Evolutionary conservation across 2,797 vertebrate genomes (phyloP), one percentile per base, ranked within the genome.

Genomic region (Choloepus didactylus): DNA sequence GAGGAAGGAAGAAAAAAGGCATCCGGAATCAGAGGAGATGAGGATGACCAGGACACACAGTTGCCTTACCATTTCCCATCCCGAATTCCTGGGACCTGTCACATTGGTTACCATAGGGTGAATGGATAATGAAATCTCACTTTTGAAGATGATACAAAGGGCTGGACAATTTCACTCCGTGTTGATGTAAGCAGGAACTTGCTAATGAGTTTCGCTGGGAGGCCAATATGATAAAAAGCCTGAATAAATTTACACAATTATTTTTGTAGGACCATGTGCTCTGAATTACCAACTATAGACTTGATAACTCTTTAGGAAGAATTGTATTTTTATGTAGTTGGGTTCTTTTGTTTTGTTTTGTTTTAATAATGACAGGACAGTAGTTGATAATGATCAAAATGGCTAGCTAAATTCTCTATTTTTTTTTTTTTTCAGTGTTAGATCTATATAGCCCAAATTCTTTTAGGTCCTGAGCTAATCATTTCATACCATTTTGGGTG

Each of bases 291-390:
- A 60, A 59, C 67, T 59, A 76, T 38, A 82, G 46, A 41, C n/a
- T 46, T 80, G 82, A 73, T 59, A 86, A 92, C 82, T 0, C 31
- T 41, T 38, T 69, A 56, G 27, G 38, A 94, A 95, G 23, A 95
- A 75, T 76, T 76, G 11, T 56, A 56, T 56, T 56, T 56, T 56
- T 56, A 21, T 56, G 56, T 6, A 56, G 5, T 56, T 56, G 56
- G 18, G 56, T 56, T 27, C 41, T 80, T 54, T 75, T 85, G 5
- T 35, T 81, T 59, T 72, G 10, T 56, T 69, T 76, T 56, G 56
- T 54, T 62, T 66, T 3, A 92, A 62, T 35, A 46, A 35, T 87
- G 19, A 60, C 11, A 76, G n/a, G 56, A 79, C 1, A 62, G 11
- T 69, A n/a, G 11, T 60, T 88, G 46, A 70, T 38, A 31, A 44